Percentiles rank a stretch among this genome's conserved stretches.
Evolutionary conservation across 2,113 vertebrate species (phyloP).

Genomic region (Macaca nemestrina): DNA sequence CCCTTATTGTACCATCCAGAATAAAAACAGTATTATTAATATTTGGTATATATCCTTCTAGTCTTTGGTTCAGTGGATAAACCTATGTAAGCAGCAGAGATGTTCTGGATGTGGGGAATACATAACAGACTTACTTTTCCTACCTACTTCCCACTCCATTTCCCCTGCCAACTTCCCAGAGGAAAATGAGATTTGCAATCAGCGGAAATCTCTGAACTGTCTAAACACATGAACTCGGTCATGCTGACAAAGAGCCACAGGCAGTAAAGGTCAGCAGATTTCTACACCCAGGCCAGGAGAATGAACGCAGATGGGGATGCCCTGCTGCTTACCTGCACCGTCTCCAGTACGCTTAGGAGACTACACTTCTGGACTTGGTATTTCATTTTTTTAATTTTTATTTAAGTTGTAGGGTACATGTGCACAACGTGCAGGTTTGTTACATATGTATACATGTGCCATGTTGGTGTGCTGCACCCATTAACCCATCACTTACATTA

Average conservation of each 20-base stretch:
- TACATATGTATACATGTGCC: too few relatives aligned
- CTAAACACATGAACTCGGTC: background rate
- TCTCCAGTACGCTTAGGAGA: background rate
- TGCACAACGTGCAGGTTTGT: too few relatives aligned
- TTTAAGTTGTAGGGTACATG: too few relatives aligned
- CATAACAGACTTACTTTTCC: background rate
- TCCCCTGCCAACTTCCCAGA: background rate
- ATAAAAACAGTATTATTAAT: background rate
- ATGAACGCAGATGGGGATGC: background rate
- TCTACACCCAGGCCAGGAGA: background rate
- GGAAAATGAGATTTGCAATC: conserved; percentile 1
- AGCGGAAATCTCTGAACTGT: conserved; percentile 11
- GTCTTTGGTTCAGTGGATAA: background rate
- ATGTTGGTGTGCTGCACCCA: too few relatives aligned
- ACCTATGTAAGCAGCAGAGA: background rate
- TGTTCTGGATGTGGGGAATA: background rate
- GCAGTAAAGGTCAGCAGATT: background rate
- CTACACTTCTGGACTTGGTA: background rate
- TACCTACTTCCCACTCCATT: background rate
- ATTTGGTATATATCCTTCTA: background rate
- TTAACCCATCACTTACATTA: too few relatives aligned
- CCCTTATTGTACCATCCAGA: background rate
- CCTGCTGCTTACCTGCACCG: background rate
- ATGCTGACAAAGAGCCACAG: background rate
- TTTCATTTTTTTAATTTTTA: background rate